These are phyloP conservation scores for Numenius arquata DNA, from an alignment of 2,113 vertebrate genomes.

Conservation along the genomic window DNA sequence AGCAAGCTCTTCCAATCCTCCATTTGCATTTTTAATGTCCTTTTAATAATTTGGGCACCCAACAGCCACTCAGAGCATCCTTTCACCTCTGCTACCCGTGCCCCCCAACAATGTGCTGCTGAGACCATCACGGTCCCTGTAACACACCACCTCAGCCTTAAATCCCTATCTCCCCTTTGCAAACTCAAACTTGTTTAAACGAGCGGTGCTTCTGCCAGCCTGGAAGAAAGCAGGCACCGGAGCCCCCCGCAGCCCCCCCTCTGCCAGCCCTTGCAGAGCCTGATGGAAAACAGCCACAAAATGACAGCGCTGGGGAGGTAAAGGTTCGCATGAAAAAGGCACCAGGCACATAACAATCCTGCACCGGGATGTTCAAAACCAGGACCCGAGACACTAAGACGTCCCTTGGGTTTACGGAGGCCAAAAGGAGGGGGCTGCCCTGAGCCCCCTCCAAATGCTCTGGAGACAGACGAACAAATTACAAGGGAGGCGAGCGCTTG, in stretches of 20 bases:
- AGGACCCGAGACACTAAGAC: fast-evolving
- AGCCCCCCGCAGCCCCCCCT: background rate
- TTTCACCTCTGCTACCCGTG: background rate
- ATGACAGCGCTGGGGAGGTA: background rate
- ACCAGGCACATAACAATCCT: background rate
- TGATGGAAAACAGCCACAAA: background rate
- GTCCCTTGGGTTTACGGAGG: fast-evolving
- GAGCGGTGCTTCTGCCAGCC: background rate
- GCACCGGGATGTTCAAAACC: background rate
- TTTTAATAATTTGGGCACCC: background rate
- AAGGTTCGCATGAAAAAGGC: background rate
- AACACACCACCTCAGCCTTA: background rate
- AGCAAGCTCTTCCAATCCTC: background rate
- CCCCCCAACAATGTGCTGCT: fast-evolving
- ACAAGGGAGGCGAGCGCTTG: fast-evolving
- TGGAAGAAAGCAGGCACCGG: background rate
- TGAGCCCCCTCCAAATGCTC: fast-evolving
- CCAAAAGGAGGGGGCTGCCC: background rate
- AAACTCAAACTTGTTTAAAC: background rate
- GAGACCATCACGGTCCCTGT: fast-evolving
- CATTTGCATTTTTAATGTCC: background rate
- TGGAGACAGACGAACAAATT: fast-evolving
- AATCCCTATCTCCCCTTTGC: background rate
- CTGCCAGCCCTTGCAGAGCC: background rate
- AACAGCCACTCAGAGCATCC: background rate